These are phyloP conservation scores for Parthenolecanium corni DNA, from an alignment of 2,888 invertebrate species.

Conservation along the genomic window DNA sequence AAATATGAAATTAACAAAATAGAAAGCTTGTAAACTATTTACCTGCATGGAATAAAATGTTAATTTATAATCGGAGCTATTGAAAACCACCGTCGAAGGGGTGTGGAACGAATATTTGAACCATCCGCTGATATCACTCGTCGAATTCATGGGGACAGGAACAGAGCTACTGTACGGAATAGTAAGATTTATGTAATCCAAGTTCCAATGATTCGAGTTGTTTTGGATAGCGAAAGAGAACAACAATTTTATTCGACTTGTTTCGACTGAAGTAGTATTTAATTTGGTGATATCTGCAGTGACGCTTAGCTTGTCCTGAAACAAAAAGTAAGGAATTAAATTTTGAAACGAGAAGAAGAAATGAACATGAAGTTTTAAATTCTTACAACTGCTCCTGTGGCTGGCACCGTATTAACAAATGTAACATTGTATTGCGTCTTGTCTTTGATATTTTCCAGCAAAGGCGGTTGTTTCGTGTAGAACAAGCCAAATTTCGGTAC, in stretches of 20 bases:
- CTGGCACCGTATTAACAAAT: not conserved
- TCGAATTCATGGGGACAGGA: not conserved
- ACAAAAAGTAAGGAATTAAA: too few species aligned
- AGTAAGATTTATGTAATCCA: not conserved
- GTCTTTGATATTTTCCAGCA: not conserved
- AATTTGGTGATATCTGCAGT: too few species aligned
- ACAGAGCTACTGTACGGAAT: not conserved
- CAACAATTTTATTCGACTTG: too few species aligned
- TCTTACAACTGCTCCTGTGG: too few species aligned
- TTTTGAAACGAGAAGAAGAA: too few species aligned
- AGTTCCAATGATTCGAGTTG: not conserved
- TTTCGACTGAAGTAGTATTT: too few species aligned
- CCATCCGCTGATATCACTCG: not conserved
- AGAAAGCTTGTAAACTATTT: too few species aligned
- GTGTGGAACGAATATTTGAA: constrained; percentile 16
- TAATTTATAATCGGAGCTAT: not conserved
- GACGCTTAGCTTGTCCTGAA: too few species aligned
- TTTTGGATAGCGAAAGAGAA: not conserved
- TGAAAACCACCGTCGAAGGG: constrained; percentile 8
- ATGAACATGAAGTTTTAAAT: too few species aligned
- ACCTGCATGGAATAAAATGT: constrained; percentile 9
- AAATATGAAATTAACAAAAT: too few species aligned
- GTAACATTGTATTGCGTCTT: not conserved
- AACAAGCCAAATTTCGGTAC: too few species aligned
- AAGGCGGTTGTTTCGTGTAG: not conserved